phyloP scores from a whole-genome alignment of 2,113 vertebrate species.

The Microtus richardsoni region DNA sequence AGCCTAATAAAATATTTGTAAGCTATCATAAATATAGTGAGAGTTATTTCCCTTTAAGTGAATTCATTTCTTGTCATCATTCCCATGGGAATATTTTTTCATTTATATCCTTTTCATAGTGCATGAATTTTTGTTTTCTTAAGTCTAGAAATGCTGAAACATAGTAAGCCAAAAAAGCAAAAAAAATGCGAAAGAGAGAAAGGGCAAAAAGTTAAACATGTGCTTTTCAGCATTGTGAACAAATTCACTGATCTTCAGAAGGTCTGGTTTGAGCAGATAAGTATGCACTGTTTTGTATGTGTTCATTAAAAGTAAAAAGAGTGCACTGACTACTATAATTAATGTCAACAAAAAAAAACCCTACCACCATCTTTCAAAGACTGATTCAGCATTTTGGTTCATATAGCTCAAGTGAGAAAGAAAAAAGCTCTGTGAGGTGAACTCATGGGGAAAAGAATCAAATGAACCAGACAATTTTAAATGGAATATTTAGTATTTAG shows the following conservation, averaged over 20 bases:
- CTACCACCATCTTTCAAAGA: constrained; percentile 37
- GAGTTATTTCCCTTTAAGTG: constrained; percentile 37
- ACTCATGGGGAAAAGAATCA: neutral
- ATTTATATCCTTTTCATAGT: constrained; percentile 41
- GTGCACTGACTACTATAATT: constrained; percentile 34
- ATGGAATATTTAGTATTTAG: neutral
- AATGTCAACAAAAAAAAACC: constrained; percentile 3
- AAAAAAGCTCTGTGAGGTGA: neutral
- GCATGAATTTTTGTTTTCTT: constrained; percentile 60
- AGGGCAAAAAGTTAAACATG: constrained; percentile 18
- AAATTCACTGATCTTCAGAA: constrained; percentile 64
- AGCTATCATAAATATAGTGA: constrained; percentile 63
- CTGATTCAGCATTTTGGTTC: constrained; percentile 18
- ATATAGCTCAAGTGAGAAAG: constrained; percentile 9
- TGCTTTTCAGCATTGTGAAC: constrained; percentile 26
- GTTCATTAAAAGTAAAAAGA: constrained; percentile 25
- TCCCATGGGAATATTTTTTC: constrained; percentile 48
- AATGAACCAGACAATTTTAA: neutral
- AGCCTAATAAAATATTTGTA: constrained; percentile 69
- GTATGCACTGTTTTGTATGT: constrained; percentile 38
- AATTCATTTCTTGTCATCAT: constrained; percentile 55
- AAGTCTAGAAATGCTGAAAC: constrained; percentile 52
- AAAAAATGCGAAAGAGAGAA: neutral
- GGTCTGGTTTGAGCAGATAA: constrained; percentile 49
- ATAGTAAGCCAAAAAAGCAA: constrained; percentile 1